A percentile compares a stretch with the other conserved stretches of the same genome.
Evolutionary conservation across 1,140 invertebrate species (phyloP).

Genomic region (Aphelenchoides avenae): DNA sequence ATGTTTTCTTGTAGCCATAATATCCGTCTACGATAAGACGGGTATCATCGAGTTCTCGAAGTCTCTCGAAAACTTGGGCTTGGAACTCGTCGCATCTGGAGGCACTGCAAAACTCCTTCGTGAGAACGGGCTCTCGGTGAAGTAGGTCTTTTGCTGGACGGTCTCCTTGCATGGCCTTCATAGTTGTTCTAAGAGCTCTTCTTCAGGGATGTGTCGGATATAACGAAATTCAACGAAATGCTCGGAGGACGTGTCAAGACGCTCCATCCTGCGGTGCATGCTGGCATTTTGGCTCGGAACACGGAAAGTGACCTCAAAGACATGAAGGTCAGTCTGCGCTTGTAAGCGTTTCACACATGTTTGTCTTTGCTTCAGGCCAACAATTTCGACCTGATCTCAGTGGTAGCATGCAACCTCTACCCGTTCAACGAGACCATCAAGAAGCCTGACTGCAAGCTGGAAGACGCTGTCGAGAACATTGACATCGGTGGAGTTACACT

Average conservation of each 20-base stretch:
- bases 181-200: neutral
- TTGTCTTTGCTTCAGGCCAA: constrained; percentile 35
- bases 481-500: constrained; percentile 90
- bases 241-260: constrained; percentile 91
- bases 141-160: constrained; percentile 69
- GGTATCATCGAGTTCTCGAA: constrained; percentile 78
- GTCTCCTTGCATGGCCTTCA: neutral
- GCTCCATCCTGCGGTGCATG: constrained; percentile 85
- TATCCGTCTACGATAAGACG: constrained; percentile 90
- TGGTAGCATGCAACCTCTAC: constrained; percentile 82
- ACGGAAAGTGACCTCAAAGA: constrained; percentile 72
- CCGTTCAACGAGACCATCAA: constrained; percentile 85
- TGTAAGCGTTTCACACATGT: too few relatives aligned
- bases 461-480: constrained; percentile 89
- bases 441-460: constrained; percentile 73
- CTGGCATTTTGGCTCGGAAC: constrained; percentile 66
- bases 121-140: constrained; percentile 73
- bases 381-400: constrained; percentile 39
- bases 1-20: constrained; percentile 58
- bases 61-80: constrained; percentile 70
- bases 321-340: constrained; percentile 65
- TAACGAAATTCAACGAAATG: constrained; percentile 81
- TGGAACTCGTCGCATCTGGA: constrained; percentile 83
- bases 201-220: constrained; percentile 64
- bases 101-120: constrained; percentile 81